Evolutionary conservation across 1,140 invertebrate genomes (phyloP).

Genomic region (Pseudobourletiella spinata): DNA sequence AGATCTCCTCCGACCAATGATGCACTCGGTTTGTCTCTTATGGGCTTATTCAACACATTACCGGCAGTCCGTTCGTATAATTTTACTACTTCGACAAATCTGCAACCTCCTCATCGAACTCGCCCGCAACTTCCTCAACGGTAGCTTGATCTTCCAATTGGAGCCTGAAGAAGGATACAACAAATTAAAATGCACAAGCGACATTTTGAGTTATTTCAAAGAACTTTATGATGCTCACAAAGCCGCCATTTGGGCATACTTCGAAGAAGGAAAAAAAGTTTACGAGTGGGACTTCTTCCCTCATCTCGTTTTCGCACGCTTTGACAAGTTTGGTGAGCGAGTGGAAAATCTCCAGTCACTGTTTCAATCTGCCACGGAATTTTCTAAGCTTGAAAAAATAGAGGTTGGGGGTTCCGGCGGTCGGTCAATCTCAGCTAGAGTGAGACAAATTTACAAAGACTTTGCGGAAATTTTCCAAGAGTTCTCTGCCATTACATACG

Average conservation of each 20-base stretch:
- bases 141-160: slow-evolving; percentile 74
- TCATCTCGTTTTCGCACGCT: slow-evolving; percentile 71
- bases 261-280: slow-evolving; percentile 39
- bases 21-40: slow-evolving; percentile 78
- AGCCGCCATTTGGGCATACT: neutral
- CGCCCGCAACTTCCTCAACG: slow-evolving; percentile 38
- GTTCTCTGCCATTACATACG: slow-evolving; percentile 76
- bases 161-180: slow-evolving; percentile 79
- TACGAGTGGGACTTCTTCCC: slow-evolving; percentile 75
- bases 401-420: slow-evolving; percentile 88
- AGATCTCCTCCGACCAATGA: slow-evolving; percentile 62
- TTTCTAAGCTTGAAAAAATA: slow-evolving; percentile 87
- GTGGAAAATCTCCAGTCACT: slow-evolving; percentile 71
- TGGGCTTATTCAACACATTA: slow-evolving; percentile 85
- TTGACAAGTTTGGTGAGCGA: slow-evolving; percentile 71
- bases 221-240: slow-evolving; percentile 23
- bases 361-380: slow-evolving; percentile 84
- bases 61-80: slow-evolving; percentile 76
- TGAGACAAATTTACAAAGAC: slow-evolving; percentile 64
- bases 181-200: slow-evolving; percentile 62
- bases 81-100: slow-evolving; percentile 77
- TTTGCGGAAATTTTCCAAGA: slow-evolving; percentile 78
- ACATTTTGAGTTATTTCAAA: slow-evolving; percentile 52
- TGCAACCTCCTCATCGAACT: slow-evolving; percentile 82
- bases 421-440: slow-evolving; percentile 63